phyloP scores from a whole-genome alignment of 2,113 vertebrate species.

The Perccottus glenii region DNA sequence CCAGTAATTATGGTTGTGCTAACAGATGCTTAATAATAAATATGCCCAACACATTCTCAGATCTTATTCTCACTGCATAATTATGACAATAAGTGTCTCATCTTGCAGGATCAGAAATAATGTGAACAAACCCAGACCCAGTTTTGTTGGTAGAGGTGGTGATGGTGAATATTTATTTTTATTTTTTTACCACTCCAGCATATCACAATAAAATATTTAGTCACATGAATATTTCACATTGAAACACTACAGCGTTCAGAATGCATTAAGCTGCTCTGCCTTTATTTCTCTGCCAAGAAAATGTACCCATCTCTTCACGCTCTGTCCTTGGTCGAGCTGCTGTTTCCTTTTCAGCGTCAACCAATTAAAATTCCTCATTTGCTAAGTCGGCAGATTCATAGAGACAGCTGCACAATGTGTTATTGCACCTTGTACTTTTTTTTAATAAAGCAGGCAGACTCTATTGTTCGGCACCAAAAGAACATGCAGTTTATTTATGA shows the following conservation, averaged over 20 bases:
- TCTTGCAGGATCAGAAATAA: conserved; percentile 20
- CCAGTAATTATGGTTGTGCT: conserved; percentile 32
- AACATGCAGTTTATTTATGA: conserved; percentile 59
- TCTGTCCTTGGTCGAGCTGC: conserved; percentile 33
- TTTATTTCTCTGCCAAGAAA: conserved; percentile 45
- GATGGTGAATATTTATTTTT: conserved; percentile 49
- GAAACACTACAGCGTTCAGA: conserved; percentile 64
- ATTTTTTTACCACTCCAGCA: conserved; percentile 60
- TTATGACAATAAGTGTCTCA: conserved; percentile 18
- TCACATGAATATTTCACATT: conserved; percentile 71
- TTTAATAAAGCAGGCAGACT: conserved; percentile 48
- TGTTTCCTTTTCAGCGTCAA: conserved; percentile 17
- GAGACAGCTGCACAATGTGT: background rate
- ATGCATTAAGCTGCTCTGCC: conserved; percentile 57
- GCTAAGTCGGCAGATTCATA: conserved; percentile 1
- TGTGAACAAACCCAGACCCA: conserved; percentile 36
- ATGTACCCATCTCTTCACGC: conserved; percentile 21
- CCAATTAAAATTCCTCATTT: conserved; percentile 26
- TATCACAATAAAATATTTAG: conserved; percentile 75
- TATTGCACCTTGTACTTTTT: conserved; percentile 16
- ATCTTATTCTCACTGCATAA: conserved; percentile 19
- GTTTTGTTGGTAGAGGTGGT: conserved; percentile 14
- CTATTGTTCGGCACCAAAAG: conserved; percentile 56
- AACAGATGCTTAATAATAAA: conserved; percentile 51
- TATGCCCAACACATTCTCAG: conserved; percentile 37